These are phyloP conservation scores for Pomatostomus ruficeps DNA, from an alignment of 2,113 vertebrate genomes.

Conservation along the genomic window DNA sequence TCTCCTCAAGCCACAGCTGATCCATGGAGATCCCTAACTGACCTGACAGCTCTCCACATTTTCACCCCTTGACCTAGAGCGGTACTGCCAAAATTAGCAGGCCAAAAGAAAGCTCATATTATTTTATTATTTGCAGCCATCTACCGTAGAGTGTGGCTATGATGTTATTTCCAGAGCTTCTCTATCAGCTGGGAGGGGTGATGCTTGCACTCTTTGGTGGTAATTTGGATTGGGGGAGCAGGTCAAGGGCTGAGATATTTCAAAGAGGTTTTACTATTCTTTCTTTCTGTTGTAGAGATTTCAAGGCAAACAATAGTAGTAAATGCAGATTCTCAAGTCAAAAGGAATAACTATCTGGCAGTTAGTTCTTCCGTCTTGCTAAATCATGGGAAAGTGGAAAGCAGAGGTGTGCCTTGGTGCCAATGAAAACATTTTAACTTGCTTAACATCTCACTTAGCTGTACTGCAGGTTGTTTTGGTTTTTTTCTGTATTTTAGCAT, in stretches of 20 bases:
- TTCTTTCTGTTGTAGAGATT: not conserved
- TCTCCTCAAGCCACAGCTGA: not conserved
- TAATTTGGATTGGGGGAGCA: not conserved
- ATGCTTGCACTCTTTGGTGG: not conserved
- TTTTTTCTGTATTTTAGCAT: not conserved
- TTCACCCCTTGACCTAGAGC: not conserved
- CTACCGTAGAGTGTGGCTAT: not conserved
- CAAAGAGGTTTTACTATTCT: not conserved
- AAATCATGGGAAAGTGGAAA: not conserved
- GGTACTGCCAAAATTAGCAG: not conserved
- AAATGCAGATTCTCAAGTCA: not conserved
- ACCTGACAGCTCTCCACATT: not conserved
- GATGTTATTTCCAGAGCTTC: not conserved
- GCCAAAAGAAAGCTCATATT: not conserved
- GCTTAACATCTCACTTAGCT: not conserved
- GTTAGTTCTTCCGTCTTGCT: not conserved
- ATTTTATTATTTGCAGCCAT: not conserved
- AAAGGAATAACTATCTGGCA: not conserved
- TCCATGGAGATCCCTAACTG: not conserved
- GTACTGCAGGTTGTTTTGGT: not conserved
- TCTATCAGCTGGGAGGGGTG: not conserved
- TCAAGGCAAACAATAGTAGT: not conserved
- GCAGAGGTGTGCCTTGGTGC: not conserved
- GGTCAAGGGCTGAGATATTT: not conserved
- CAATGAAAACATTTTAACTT: not conserved